Conservation (phyloP, 1,140 invertebrate species). For the Zeugodacus cucurbitae region DNA sequence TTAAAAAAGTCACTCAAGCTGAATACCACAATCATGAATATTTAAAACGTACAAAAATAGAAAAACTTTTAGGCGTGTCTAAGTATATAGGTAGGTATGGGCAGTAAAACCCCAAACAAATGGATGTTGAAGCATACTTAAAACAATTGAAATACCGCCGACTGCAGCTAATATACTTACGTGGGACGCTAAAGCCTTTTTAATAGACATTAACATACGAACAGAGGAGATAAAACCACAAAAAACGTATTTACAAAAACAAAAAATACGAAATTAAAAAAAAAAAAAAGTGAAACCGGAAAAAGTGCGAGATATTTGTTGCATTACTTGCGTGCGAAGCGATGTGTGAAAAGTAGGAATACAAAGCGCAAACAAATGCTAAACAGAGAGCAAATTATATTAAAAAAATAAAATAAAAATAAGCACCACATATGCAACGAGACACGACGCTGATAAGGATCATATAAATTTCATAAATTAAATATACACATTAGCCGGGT, state of each 20-base stretch:
- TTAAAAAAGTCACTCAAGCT: constrained; percentile 38
- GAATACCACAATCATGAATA: constrained; percentile 36
- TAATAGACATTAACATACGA: constrained; percentile 26
- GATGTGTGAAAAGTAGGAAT: constrained; percentile 23
- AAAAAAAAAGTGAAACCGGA: neutral
- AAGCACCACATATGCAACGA: neutral
- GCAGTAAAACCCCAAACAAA: neutral
- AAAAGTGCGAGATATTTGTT: neutral
- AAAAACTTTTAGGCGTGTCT: neutral
- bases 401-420: neutral
- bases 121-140: constrained; percentile 30
- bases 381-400: neutral
- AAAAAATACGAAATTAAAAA: neutral
- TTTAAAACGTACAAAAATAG: neutral
- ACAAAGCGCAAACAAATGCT: constrained; percentile 30
- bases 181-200: constrained; percentile 24
- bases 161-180: constrained; percentile 17
- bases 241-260: neutral
- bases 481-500: constrained; percentile 53
- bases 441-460: constrained; percentile 44
- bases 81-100: neutral
- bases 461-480: constrained; percentile 64
- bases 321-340: neutral
- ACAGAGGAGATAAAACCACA: neutral
- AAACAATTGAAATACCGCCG: constrained; percentile 17